Base-by-base conservation (phyloP, 2,888 invertebrate species). In the Cataglyphis altisquamis region DNA sequence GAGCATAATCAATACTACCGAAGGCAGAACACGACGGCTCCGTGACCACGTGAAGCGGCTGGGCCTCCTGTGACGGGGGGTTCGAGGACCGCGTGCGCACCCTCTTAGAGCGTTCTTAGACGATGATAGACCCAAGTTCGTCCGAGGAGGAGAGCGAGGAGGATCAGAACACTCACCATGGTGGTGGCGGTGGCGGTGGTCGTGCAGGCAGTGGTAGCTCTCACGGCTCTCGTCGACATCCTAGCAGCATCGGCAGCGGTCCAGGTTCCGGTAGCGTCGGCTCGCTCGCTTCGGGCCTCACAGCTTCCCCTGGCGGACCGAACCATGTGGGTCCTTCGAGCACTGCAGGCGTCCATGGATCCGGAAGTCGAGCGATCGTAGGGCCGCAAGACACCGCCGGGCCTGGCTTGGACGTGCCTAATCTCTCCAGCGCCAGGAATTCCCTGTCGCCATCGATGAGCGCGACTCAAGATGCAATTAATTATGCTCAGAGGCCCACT, bases 121-220 rank as follows among this genome's bases (percentile, higher is more conserved):
- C 72, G 89, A 98, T 99, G 99, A 98, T 99, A 95, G 98, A 98
- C 95, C 98, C 98, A 90, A 98, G 98, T 95, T 98, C 98, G 91
- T 98, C 98, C 87, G 99, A 99, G 95, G 98, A 98, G 95, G 98
- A 99, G 94, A 98, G 97, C 91, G 98, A 98, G 91, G 98, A 98
- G 95, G 98, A 98, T 95, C 97, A 97, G 95, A 97, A 96, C 96
- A 96, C 95, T 92, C 96, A 90, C 92, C 94, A 90, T 88, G 89
- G 92, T 90, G 87, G 92, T 88, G 89, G 89, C 89, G 84, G 92
- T 88, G 89, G 89, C 88, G 84, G 90, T 73, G 84, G 89, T 89
- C 90, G 92, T 84, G 90, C 90, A 86, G 87, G 90, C 81, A 87
- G 90, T 89, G 84, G 88, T 75, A 84, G 91, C 87, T 90, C 92